phyloP scores from a whole-genome alignment of 2,888 invertebrate genomes.

The Oscheius myriophilus region DNA sequence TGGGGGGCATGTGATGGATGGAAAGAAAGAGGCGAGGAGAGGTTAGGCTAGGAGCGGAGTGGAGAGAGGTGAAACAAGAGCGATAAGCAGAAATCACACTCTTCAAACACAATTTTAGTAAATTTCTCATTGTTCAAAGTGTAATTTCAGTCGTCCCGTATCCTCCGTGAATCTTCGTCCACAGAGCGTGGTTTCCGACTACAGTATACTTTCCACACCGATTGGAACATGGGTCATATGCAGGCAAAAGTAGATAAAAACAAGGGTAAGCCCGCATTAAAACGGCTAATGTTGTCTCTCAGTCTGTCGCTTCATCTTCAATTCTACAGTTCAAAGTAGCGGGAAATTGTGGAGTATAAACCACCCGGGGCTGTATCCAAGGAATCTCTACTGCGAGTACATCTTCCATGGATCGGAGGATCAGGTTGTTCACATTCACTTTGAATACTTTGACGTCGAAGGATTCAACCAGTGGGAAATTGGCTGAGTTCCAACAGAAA shows the following conservation, averaged over 20 bases:
- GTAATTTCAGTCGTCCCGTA: constrained; percentile 50
- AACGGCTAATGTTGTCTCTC: constrained; percentile 30
- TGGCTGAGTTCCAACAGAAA: not conserved
- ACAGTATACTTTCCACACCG: constrained; percentile 54
- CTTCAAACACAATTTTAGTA: too few species aligned
- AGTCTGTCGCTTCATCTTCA: constrained; percentile 85
- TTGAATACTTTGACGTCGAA: constrained; percentile 91
- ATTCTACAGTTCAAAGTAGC: constrained; percentile 82
- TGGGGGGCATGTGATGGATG: too few species aligned
- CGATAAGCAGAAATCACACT: too few species aligned
- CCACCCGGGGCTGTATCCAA: constrained; percentile 87
- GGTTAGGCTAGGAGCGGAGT: not conserved
- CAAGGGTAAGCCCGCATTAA: constrained; percentile 35
- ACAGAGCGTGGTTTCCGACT: constrained; percentile 50
- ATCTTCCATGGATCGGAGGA: constrained; percentile 81
- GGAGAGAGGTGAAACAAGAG: too few species aligned
- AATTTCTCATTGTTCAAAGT: too few species aligned
- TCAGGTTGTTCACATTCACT: constrained; percentile 78
- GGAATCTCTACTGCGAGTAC: constrained; percentile 89
- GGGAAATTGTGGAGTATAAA: constrained; percentile 81
- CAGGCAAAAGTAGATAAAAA: constrained; percentile 49
- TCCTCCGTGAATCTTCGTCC: constrained; percentile 38
- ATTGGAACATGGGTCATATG: constrained; percentile 57
- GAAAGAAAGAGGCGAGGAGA: not conserved
- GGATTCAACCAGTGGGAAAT: constrained; percentile 75